Evolutionary conservation across 2,797 vertebrate species (phyloP), one percentile per base, ranked within the genome.

Genomic region (Salmo trutta): DNA sequence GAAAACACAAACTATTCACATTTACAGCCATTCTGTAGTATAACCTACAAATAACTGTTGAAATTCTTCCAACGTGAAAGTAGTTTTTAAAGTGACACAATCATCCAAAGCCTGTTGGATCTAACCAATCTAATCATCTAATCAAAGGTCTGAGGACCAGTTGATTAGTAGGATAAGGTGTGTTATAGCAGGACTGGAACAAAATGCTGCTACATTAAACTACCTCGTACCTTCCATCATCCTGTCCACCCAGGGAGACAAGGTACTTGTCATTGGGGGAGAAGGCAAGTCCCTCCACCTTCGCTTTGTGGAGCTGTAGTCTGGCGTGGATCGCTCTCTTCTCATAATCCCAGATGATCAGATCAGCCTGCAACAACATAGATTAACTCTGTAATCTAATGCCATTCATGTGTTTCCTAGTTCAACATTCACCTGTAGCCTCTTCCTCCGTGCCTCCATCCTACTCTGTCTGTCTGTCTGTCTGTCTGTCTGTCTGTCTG

Each of bases 281-380:
- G 87, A 98, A 98, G 0, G 95, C 91, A 21, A 98, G 83, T 0
- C 92, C 93, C 88, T 97, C 95, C 3, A 99, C 92, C 85, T 95
- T 97, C 4, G 94, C 94, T 83, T 96, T 96, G 88, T 98, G 97
- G 54, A 96, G 94, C 0, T 88, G 82, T 36, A 98, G 87, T 47
- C 94, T 87, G 67, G 95, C 90, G n/a, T 96, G 85, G 41, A 95
- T 82, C 21, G 91, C 88, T 83, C 82, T 90, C 81, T 92, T 89
- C 54, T 82, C 84, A 79, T 91, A 98, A 87, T 97, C 93, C 96
- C 97, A 98, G 79, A 98, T 86, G 24, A 99, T 95, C 62, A 97
- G 77, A 67, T 95, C 90, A 82, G 96, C 97, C 97, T 98, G 75
- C 16, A 16, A 68, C 12, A 27, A 53, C n/a, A 53, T 52, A 17